These are phyloP conservation scores for Hypsibius dujardini DNA, from an alignment of 1,140 invertebrate genomes.

Conservation along the genomic window DNA sequence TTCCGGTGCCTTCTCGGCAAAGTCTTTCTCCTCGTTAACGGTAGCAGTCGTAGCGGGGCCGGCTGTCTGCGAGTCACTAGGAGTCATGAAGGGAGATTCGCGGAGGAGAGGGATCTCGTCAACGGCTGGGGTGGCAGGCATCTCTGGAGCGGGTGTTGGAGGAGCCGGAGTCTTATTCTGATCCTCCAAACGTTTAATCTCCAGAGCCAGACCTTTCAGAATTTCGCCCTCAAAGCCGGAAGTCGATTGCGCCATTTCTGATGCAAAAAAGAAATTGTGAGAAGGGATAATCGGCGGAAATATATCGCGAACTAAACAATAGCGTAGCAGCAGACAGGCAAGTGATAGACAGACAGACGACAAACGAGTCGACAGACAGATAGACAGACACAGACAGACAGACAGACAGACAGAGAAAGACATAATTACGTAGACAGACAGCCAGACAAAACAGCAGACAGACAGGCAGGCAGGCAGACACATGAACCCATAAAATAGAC, in stretches of 20 bases:
- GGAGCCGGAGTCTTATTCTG: background rate
- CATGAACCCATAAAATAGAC: background rate
- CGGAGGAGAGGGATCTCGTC: conserved; percentile 3
- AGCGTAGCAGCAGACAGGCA: background rate
- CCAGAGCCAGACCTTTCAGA: background rate
- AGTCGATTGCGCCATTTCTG: conserved; percentile 1
- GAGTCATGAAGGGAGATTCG: too few relatives aligned
- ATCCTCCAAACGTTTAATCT: background rate
- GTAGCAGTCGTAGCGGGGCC: too few relatives aligned
- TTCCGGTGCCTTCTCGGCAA: too few relatives aligned
- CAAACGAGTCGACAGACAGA: background rate
- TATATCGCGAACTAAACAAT: background rate
- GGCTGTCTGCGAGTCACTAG: too few relatives aligned
- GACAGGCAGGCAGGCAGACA: too few relatives aligned
- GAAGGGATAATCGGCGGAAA: background rate
- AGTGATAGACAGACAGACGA: too few relatives aligned
- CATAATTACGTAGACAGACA: too few relatives aligned
- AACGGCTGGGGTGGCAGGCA: background rate
- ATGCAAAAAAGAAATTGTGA: background rate
- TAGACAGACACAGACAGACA: background rate
- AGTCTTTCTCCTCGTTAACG: too few relatives aligned
- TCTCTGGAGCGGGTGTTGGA: background rate
- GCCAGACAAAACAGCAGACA: too few relatives aligned
- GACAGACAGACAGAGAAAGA: too few relatives aligned
- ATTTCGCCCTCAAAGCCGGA: background rate